Evolutionary conservation across 2,113 vertebrate genomes (phyloP).

Genomic region (Ciconia stormi): DNA sequence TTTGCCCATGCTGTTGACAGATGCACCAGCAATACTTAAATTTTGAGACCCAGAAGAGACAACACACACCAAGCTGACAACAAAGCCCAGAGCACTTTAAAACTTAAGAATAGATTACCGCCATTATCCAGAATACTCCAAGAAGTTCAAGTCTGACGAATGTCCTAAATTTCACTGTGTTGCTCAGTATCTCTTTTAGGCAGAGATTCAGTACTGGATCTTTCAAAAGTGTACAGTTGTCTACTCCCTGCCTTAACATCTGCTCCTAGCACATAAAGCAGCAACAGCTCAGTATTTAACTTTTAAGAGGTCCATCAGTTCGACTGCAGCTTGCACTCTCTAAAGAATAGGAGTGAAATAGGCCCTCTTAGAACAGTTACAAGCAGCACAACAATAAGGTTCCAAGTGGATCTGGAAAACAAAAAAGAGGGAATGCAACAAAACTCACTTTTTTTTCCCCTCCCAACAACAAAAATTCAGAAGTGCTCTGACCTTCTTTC

Average conservation of each 20-base stretch:
- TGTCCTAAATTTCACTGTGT: neutral
- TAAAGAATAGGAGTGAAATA: neutral
- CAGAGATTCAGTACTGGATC: neutral
- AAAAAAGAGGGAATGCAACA: neutral
- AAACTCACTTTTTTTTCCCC: neutral
- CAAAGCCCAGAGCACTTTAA: neutral
- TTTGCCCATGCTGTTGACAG: fast-evolving
- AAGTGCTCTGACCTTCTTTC: neutral
- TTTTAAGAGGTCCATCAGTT: neutral
- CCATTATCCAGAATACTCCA: neutral
- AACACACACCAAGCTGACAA: neutral
- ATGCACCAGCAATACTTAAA: neutral
- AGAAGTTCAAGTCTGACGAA: neutral
- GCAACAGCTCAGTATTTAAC: neutral
- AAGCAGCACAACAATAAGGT: neutral
- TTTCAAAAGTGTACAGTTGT: neutral
- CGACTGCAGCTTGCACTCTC: neutral
- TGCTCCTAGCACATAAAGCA: neutral
- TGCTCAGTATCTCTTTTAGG: neutral
- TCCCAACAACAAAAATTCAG: neutral
- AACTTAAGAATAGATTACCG: neutral
- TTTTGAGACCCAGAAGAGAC: neutral
- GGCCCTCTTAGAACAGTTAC: neutral
- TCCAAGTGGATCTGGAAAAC: neutral
- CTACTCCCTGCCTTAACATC: neutral